Base-by-base conservation (phyloP, 2,888 invertebrate genomes). In the Spilosoma lubricipeda region DNA sequence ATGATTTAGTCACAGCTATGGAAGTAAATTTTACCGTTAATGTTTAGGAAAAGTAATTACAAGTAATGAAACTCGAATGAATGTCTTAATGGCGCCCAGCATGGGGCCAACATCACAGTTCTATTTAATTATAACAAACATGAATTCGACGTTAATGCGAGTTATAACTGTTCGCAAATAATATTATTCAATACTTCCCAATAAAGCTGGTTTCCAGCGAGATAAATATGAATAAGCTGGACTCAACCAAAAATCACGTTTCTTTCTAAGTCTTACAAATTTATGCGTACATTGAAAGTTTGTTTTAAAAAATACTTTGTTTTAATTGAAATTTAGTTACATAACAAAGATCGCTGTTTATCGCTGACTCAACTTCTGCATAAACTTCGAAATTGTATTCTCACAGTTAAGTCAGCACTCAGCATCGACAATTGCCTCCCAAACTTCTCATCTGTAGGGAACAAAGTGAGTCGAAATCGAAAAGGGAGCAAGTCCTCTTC, bases 31-130 rank as follows among this genome's bases (percentile, higher is more conserved):
- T 23, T 70, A 39, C 23, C 18, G 63, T 70, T 59, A 63, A 70
- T 23, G 45, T 45, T 70, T 64, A 33, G 13, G 45, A 45, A 63
- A 70, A 27, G 63, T 70, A 42, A 70, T 63, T 70, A 63, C 36
- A 63, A 42, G 42, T 70, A 45, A 70, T 64, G 70, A 79, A 83
- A 70, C 7, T 45, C 52, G 33, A 30, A 7, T 64, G 45, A 70
- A 63, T 56, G 73, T 73, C 66, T 64, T 78, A 82, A 74, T 84
- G 82, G 82, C 82, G 65, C 82, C 82, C 80, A 82, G 69, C 72
- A 66, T 82, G 82, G 82, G 80, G 63, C 70, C 67, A 74, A 72
- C n/a, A 42, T 70, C 70, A 66, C 72, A 84, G 75, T 84, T 77
- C 72, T 67, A 77, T 83, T 76, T 74, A 69, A 82, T 75, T 78